Base-by-base conservation (phyloP, 2,797 vertebrate genomes). In the Coregonus sp. region DNA sequence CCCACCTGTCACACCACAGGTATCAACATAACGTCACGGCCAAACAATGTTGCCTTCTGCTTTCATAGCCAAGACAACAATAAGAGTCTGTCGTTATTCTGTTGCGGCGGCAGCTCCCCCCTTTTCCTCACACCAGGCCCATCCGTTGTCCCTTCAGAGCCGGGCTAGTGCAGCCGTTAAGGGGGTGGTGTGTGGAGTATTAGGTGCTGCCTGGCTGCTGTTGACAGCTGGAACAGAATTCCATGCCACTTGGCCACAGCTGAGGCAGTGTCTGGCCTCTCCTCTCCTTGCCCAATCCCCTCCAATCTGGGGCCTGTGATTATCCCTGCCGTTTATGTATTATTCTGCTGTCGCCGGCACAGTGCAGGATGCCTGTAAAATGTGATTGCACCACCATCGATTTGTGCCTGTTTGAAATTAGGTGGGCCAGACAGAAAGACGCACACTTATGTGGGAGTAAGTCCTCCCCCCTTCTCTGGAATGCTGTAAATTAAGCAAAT, bases 381-480 rank as follows among this genome's bases (percentile, higher is more conserved):
- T 86, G 80, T 85, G 89, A 87, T 88, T 83, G 71, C 82, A 78
- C 80, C 65, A 9, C 51, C 85, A 90, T 92, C 86, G 88, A 92
- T 92, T 93, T 87, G 79, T 88, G 84, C 86, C 82, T 70, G 52
- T 89, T 90, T 86, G 78, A 89, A 92, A 91, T 86, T 84, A 86
- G 84, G 81, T 47, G 40, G 86, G 76, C 65, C 79, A 81, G 86
- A 89, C 84, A 81, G 69, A 35, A 11, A 61, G 76, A 63, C 78
- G 80, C 78, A 84, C 82, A 79, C 81, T 75, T 74, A 78, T 81
- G 76, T 72, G 59, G 70, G 63, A 31, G 35, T 31, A 74, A 67
- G 73, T 68, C 75, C 61, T 40, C 33, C 29, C 6, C 16, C 2
- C 20, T 29, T 50, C 15, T 47, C 20, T 20, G 25, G 25, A 25